These are phyloP conservation scores for Acleris sparsana DNA, from an alignment of 2,888 invertebrate species.

Conservation along the genomic window DNA sequence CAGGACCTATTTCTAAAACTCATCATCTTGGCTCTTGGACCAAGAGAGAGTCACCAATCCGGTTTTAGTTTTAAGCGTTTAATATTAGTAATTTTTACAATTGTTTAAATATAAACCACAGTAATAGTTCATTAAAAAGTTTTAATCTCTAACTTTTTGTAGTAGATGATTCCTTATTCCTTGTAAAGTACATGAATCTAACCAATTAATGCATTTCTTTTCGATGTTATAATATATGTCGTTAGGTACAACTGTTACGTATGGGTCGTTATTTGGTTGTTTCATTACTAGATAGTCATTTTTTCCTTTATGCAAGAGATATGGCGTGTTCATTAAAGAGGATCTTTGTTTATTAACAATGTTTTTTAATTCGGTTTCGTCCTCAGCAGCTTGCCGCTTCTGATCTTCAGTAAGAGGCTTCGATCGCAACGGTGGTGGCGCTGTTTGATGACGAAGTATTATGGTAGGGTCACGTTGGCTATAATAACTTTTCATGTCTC, in stretches of 20 bases:
- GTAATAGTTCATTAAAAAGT: too few species aligned
- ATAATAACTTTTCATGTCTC: neutral
- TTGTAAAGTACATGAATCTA: conserved; percentile 64
- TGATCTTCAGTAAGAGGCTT: neutral
- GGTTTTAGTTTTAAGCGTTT: too few species aligned
- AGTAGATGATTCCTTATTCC: conserved; percentile 59
- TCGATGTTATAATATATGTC: conserved; percentile 63
- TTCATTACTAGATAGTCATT: conserved; percentile 66
- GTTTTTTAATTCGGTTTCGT: conserved; percentile 51
- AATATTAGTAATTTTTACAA: too few species aligned
- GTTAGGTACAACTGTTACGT: conserved; percentile 67
- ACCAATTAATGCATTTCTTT: conserved; percentile 72
- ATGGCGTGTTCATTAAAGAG: conserved; percentile 53
- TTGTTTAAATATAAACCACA: too few species aligned
- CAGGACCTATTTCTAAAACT: too few species aligned
- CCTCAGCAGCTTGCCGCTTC: conserved; percentile 14
- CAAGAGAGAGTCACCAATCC: too few species aligned
- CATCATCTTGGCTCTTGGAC: too few species aligned
- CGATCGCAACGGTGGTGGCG: neutral
- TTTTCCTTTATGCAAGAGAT: conserved; percentile 54
- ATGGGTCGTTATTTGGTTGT: conserved; percentile 49
- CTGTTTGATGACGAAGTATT: neutral
- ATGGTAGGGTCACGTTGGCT: neutral
- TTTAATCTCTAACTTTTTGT: conserved; percentile 43
- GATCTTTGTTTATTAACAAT: conserved; percentile 44